phyloP scores from a whole-genome alignment of 2,888 invertebrate genomes.

The Mactromeris polynyma region DNA sequence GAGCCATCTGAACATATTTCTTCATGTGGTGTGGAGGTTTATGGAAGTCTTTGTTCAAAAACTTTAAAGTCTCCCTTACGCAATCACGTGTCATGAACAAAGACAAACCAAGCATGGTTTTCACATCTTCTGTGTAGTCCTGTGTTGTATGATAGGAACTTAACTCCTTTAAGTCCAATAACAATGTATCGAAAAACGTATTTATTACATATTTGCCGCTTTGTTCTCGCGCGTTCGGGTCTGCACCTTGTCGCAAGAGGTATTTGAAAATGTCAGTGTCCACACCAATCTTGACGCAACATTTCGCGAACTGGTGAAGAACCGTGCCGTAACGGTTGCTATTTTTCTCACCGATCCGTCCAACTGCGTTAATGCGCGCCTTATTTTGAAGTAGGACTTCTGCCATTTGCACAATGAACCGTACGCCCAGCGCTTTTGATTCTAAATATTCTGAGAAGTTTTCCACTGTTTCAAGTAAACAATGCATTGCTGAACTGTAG shows the following conservation, averaged over 20 bases:
- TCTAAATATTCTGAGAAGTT: slow-evolving; percentile 72
- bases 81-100: slow-evolving; percentile 68
- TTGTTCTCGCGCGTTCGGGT: slow-evolving; percentile 72
- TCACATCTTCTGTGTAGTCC: slow-evolving; percentile 66
- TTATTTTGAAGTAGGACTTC: slow-evolving; percentile 69
- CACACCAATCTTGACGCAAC: slow-evolving; percentile 75
- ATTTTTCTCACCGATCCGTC: slow-evolving; percentile 66
- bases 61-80: slow-evolving; percentile 62
- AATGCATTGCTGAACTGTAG: slow-evolving; percentile 78
- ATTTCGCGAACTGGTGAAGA: slow-evolving; percentile 78
- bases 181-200: slow-evolving; percentile 71
- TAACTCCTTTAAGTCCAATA: slow-evolving; percentile 62
- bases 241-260: slow-evolving; percentile 78
- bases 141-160: slow-evolving; percentile 54
- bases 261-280: slow-evolving; percentile 74
- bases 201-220: slow-evolving; percentile 75
- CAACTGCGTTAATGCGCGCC: slow-evolving; percentile 64
- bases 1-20: slow-evolving; percentile 66
- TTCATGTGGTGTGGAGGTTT: slow-evolving; percentile 65
- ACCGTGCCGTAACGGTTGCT: slow-evolving; percentile 73
- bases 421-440: slow-evolving; percentile 70
- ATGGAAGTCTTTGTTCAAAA: slow-evolving; percentile 65
- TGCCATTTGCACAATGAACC: slow-evolving; percentile 72
- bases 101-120: slow-evolving; percentile 67
- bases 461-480: slow-evolving; percentile 78